Conservation (phyloP, 1,140 invertebrate species). For the Trichomalopsis sarcophagae region DNA sequence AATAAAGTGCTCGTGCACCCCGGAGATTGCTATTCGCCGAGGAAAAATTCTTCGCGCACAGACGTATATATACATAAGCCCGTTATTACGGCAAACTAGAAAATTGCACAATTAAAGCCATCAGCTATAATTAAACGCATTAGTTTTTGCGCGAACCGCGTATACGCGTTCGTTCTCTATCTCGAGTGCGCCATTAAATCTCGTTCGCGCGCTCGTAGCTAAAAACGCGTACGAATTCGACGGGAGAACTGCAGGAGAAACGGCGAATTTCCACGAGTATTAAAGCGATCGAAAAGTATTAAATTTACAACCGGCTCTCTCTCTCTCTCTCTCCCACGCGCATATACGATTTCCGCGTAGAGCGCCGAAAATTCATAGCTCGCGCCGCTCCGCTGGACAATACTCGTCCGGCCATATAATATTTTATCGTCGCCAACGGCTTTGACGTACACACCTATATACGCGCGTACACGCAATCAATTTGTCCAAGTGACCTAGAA, state of each 20-base stretch:
- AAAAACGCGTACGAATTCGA: not conserved
- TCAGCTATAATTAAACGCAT: slow-evolving; percentile 6
- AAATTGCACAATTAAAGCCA: slow-evolving; percentile 16
- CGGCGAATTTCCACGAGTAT: not conserved
- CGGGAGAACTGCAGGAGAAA: no score
- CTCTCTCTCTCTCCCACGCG: no score
- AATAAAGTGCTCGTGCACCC: not conserved
- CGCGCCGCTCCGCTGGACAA: not conserved
- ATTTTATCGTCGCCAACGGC: not conserved
- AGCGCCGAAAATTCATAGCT: not conserved
- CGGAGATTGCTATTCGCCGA: not conserved
- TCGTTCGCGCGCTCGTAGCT: no score
- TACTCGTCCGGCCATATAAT: not conserved
- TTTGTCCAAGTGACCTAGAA: not conserved
- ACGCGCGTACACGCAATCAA: not conserved
- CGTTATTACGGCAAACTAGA: slow-evolving; percentile 6
- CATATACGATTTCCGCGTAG: not conserved
- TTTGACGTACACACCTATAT: not conserved
- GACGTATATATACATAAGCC: not conserved
- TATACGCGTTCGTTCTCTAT: not conserved
- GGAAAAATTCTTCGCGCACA: not conserved
- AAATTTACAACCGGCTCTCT: not conserved
- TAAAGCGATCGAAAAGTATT: not conserved
- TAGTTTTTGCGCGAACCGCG: not conserved
- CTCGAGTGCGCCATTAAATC: not conserved